phyloP scores from a whole-genome alignment of 2,797 vertebrate genomes.

The Gymnocypris eckloni region DNA sequence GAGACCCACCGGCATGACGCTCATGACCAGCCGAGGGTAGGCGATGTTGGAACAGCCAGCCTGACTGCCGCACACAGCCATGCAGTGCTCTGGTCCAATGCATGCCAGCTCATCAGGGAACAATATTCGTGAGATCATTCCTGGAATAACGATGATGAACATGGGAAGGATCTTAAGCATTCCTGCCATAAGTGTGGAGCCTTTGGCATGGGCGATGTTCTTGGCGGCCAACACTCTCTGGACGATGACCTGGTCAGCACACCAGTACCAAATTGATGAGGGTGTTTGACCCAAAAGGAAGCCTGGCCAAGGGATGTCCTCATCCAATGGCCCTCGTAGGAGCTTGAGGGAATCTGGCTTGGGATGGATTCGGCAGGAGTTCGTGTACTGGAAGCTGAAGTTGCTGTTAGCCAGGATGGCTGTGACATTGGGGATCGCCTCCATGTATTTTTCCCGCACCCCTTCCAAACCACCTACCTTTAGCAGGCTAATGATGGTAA shows the following conservation, averaged over 20 bases:
- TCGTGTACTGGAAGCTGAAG: slow-evolving; percentile 84
- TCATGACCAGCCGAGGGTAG: slow-evolving; percentile 96
- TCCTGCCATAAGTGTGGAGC: slow-evolving; percentile 96
- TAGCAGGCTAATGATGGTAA: slow-evolving; percentile 89
- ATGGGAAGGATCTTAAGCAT: slow-evolving; percentile 95
- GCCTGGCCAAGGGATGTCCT: slow-evolving; percentile 97
- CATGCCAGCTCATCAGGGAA: slow-evolving; percentile 92
- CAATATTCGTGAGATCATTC: slow-evolving; percentile 97
- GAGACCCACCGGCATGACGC: slow-evolving; percentile 92
- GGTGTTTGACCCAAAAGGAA: slow-evolving; percentile 96
- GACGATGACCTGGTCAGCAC: slow-evolving; percentile 98
- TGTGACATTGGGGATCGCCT: slow-evolving; percentile 90
- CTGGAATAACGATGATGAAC: slow-evolving; percentile 98
- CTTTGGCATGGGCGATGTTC: slow-evolving; percentile 94
- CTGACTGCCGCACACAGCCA: slow-evolving; percentile 93
- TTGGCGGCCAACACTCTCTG: slow-evolving; percentile 97
- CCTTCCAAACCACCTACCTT: slow-evolving; percentile 95
- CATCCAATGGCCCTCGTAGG: slow-evolving; percentile 89
- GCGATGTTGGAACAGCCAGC: slow-evolving; percentile 98
- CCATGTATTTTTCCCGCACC: slow-evolving; percentile 93
- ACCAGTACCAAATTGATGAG: slow-evolving; percentile 99
- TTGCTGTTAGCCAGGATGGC: slow-evolving; percentile 88
- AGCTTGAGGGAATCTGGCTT: slow-evolving; percentile 90
- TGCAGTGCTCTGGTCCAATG: slow-evolving; percentile 96
- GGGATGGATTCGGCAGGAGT: slow-evolving; percentile 88